Base-by-base conservation (phyloP, 2,888 invertebrate genomes). In the Elegia similella region DNA sequence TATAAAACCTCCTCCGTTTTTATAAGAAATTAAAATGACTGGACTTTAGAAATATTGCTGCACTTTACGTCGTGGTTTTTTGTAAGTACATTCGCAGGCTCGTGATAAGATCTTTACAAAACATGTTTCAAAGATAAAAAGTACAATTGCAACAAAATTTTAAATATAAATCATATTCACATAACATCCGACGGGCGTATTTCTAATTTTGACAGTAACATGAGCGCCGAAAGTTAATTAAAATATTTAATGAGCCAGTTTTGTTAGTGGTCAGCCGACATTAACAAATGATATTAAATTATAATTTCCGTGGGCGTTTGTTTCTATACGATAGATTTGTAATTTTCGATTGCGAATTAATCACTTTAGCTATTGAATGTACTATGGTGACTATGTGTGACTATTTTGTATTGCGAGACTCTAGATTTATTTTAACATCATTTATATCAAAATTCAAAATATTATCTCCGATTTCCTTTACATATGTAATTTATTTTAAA, bases 171-270 rank as follows among this genome's bases (percentile, higher is more conserved):
- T 76, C 70, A 74, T 66, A 56, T 59, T 67, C 67, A 65, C 67
- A 68, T 72, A 69, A 74, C 64, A 71, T 70, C 67, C 69, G 76
- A 66, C 65, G 63, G 72, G 65, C 66, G 78, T 82, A 73, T 81
- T 73, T 84, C 77, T 73, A 82, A 74, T 80, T 84, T 80, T 84
- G 84, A 83, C 79, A 75, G 73, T 66, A 69, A 84, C 82, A 82
- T 78, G 78, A 68, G 66, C 76, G 75, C 77, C 75, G 81, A 85
- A 86, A 83, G 83, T 82, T 86, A 86, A 88, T 89, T 89, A 89
- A 87, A 89, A 88, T 89, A 89, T 82, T 85, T 86, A 88, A 89
- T 88, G 86, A 86, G 83, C 75, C 72, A 74, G 76, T 76, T 80
- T 75, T 70, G 80, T 80, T 78, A 75, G 80, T 78, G 76, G 74